Evolutionary conservation across 2,888 invertebrate species (phyloP), one percentile per base, ranked within the genome.

Genomic region (Orchesellides sinensis): DNA sequence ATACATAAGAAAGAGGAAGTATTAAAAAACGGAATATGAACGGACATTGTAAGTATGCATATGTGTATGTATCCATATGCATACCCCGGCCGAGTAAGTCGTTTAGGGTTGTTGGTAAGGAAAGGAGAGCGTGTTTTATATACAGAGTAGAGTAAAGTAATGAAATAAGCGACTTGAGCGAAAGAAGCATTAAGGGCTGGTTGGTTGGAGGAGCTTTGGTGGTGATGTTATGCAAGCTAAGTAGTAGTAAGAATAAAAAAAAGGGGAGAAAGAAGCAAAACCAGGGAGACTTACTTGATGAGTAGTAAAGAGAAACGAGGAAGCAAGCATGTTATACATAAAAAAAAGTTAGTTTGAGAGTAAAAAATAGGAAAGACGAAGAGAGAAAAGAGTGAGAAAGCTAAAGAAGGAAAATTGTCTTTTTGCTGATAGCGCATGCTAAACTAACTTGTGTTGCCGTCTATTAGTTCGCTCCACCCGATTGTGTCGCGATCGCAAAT

Each of bases 391-490:
- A 78, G 78, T 78, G 78, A 78, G 78, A 78, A 78, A 78, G 78
- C 78, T 78, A 78, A 78, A 81, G n/a, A n/a, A n/a, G 66, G 73
- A 82, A 86, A 86, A 86, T 87, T 87, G 86, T 86, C 86, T 87
- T 87, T 86, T 86, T 84, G 84, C 85, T 85, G 86, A 85, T 86
- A 86, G 86, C 87, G 87, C 87, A 87, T 87, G 87, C 87, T 87
- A 86, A 87, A 87, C 86, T 87, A 87, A 87, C 86, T 86, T 87
- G 85, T 86, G n/a, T n/a, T n/a, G 85, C 86, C 85, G 86, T 87
- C 87, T 87, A 87, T 87, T 87, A 87, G 86, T 86, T 86, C 86
- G 87, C 87, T 85, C 86, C 86, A 87, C 87, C 87, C 87, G 87
- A 86, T 86, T 86, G 87, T 85, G 86, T 87, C 86, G 85, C 87